A percentile compares a stretch with the other conserved stretches of the same genome.
Conservation (phyloP, 2,888 invertebrate genomes). For the Prenolepis imparis region DNA sequence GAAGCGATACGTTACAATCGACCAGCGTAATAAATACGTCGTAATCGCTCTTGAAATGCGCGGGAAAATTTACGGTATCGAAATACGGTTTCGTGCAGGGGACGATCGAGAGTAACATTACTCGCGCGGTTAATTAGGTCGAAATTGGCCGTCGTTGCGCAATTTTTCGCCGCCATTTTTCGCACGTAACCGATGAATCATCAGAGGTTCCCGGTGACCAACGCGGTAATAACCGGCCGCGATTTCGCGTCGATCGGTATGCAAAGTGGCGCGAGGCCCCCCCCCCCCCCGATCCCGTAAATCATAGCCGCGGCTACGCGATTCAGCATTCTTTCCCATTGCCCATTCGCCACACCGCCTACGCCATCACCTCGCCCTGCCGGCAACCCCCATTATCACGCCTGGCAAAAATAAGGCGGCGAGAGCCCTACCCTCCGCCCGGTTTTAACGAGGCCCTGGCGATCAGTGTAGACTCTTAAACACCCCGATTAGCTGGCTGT, state of each 20-base stretch:
- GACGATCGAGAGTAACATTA: slow-evolving; percentile 40
- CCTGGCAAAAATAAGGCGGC: slow-evolving; percentile 83
- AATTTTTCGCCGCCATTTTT: slow-evolving; percentile 66
- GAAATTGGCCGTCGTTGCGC: slow-evolving; percentile 60
- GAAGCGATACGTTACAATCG: slow-evolving; percentile 27
- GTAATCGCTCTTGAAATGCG: slow-evolving; percentile 7
- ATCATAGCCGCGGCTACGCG: slow-evolving; percentile 78
- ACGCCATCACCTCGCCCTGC: slow-evolving; percentile 53
- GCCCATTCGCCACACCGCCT: slow-evolving; percentile 50
- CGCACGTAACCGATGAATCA: slow-evolving; percentile 76
- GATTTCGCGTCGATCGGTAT: slow-evolving; percentile 80
- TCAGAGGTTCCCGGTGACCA: slow-evolving; percentile 63
- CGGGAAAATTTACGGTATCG: slow-evolving; percentile 30
- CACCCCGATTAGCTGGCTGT: slow-evolving; percentile 86
- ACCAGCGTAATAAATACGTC: slow-evolving; percentile 35
- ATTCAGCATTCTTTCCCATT: slow-evolving; percentile 75
- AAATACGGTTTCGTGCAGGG: slow-evolving; percentile 32
- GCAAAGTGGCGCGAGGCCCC: slow-evolving; percentile 79
- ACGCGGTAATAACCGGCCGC: slow-evolving; percentile 70
- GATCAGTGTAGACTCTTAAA: slow-evolving; percentile 86
- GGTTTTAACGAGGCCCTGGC: slow-evolving; percentile 85
- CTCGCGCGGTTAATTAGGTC: slow-evolving; percentile 65
- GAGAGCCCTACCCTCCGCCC: slow-evolving; percentile 79
- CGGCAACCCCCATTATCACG: slow-evolving; percentile 84
- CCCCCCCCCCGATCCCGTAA: slow-evolving; percentile 78